Evolutionary conservation across 1,140 invertebrate genomes (phyloP), one percentile per base, ranked within the genome.

Genomic region (Camponotus floridanus): DNA sequence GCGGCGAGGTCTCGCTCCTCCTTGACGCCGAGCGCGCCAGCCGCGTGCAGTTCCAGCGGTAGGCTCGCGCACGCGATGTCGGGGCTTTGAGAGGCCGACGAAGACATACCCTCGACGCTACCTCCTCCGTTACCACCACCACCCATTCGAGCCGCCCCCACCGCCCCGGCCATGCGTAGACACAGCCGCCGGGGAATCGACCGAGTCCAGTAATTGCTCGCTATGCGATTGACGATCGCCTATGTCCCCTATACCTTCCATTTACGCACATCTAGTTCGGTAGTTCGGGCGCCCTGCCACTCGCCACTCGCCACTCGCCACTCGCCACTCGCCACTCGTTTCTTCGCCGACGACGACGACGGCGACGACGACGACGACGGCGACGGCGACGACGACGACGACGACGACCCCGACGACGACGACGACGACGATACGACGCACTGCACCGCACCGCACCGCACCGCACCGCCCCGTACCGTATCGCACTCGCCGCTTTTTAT

Each of bases 211-310:
- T 94, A 94, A 96, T 92, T 95, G 96, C 94, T 96, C 95, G 93
- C 94, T 95, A 92, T 96, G 95, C 92, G 96, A 94, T 94, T 96
- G 96, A 92, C 96, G 95, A 95, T 96, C 96, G 93, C 96, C 95
- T 95, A 97, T 96, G 92, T 96, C 96, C 93, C 95, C 96, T 94
- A 96, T 96, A 93, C 96, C 96, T 94, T 96, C 96, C 96, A 97
- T 96, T 94, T 94, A 95, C 94, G 93, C 93, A 94, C 94, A 94
- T 94, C 91, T 93, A 94, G 93, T 93, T 93, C 88, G 90, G 86
- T 86, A 83, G 85, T 78, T n/a, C n/a, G 79, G 84, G 90, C 90
- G 89, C 90, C 89, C 79, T 83, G 79, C 79, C 79, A 83, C 88
- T 91, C 91, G 91, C n/a, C n/a, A n/a, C n/a, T n/a, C n/a, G n/a